A percentile compares a stretch with the other conserved stretches of the same genome.
phyloP scores from a whole-genome alignment of 2,888 invertebrate species.

The Leptinotarsa juncta region DNA sequence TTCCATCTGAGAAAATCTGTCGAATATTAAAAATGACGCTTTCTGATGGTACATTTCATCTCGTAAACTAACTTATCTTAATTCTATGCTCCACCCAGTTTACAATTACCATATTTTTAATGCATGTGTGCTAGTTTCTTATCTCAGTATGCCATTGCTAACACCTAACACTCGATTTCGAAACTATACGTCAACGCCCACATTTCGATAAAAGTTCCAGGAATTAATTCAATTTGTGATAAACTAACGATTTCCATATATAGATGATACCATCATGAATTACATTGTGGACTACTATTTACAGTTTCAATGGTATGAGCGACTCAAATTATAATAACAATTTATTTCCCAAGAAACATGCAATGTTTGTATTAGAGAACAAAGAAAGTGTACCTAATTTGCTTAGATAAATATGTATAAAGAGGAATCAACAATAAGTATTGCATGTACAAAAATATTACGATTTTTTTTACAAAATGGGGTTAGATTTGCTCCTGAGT shows the following conservation, averaged over 20 bases:
- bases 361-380: too few relatives aligned
- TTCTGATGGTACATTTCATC: too few relatives aligned
- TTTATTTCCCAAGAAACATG: neutral
- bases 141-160: constrained; percentile 20
- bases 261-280: neutral
- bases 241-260: neutral
- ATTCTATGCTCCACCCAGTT: too few relatives aligned
- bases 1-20: too few relatives aligned
- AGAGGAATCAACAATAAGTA: too few relatives aligned
- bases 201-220: constrained; percentile 1
- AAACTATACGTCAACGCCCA: constrained; percentile 5
- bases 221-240: neutral
- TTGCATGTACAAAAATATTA: too few relatives aligned
- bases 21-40: too few relatives aligned
- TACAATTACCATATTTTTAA: neutral
- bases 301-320: neutral
- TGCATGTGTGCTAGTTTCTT: constrained; percentile 4
- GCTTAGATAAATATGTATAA: too few relatives aligned
- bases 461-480: too few relatives aligned
- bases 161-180: constrained; percentile 13
- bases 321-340: neutral
- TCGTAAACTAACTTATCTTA: too few relatives aligned
- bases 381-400: too few relatives aligned
- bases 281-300: neutral
- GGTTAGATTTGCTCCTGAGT: too few relatives aligned